phyloP scores from a whole-genome alignment of 2,888 invertebrate species.

The Standfussiana lucernea region DNA sequence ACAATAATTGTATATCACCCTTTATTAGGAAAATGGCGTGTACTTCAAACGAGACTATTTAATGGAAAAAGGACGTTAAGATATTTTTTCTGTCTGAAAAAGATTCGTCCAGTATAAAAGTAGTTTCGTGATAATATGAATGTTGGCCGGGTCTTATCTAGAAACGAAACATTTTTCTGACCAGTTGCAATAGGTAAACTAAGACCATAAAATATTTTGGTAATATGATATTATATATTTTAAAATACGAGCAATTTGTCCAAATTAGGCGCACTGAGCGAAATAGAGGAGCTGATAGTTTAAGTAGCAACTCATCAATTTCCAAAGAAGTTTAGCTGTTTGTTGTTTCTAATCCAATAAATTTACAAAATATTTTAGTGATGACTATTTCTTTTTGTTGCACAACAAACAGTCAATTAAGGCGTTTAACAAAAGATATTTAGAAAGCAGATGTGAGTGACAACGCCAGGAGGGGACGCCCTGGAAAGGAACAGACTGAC shows the following conservation, averaged over 20 bases:
- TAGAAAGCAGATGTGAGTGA: neutral
- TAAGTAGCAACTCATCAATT: neutral
- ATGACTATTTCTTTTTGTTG: too few relatives aligned
- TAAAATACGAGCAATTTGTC: constrained; percentile 16
- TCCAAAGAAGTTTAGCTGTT: neutral
- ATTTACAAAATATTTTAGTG: neutral
- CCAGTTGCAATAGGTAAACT: neutral
- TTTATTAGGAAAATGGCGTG: neutral
- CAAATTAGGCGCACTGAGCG: constrained; percentile 12
- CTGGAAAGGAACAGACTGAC: neutral
- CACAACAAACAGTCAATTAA: neutral
- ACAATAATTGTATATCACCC: neutral
- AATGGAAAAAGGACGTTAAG: neutral
- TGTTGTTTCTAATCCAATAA: neutral
- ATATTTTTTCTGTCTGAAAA: neutral
- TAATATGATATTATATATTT: constrained; percentile 8
- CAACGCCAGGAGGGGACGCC: neutral
- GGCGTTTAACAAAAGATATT: neutral
- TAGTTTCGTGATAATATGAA: neutral
- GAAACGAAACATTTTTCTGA: constrained; percentile 3
- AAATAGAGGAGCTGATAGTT: neutral
- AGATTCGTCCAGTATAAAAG: neutral
- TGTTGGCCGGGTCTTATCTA: neutral
- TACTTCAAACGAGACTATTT: neutral
- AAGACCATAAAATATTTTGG: constrained; percentile 10